phyloP scores from a whole-genome alignment of 2,888 invertebrate genomes.

The Spatulosminthurus flaviceps region DNA sequence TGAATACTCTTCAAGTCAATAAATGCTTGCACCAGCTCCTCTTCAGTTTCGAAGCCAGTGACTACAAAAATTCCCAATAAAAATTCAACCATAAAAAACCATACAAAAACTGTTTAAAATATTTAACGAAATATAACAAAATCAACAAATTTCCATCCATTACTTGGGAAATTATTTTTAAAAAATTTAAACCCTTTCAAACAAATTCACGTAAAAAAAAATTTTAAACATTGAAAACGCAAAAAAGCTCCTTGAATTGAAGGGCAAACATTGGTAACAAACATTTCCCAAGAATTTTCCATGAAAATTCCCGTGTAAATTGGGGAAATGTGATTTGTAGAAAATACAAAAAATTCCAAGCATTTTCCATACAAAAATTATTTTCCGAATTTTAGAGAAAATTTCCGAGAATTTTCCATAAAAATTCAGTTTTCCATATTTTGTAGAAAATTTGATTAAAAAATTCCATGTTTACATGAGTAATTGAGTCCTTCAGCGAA shows the following conservation, averaged over 20 bases:
- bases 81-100: constrained; percentile 15
- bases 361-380: not conserved
- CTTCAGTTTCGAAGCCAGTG: constrained; percentile 55
- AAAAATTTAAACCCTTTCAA: too few species aligned
- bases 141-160: too few species aligned
- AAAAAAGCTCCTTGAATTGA: too few species aligned
- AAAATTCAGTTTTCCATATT: not conserved
- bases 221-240: too few species aligned
- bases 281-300: not conserved
- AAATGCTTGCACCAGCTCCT: constrained; percentile 48
- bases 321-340: too few species aligned
- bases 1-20: constrained; percentile 44
- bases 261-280: too few species aligned
- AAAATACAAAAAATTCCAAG: not conserved
- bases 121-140: too few species aligned
- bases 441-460: not conserved
- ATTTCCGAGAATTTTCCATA: not conserved
- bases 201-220: too few species aligned
- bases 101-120: not conserved
- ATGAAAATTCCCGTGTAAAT: not conserved
- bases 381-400: not conserved
- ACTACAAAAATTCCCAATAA: constrained; percentile 50
- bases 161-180: too few species aligned
- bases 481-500: constrained; percentile 50
- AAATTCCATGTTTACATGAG: constrained; percentile 49